Conservation (phyloP, 2,797 vertebrate genomes). For the Anas capensis region DNA sequence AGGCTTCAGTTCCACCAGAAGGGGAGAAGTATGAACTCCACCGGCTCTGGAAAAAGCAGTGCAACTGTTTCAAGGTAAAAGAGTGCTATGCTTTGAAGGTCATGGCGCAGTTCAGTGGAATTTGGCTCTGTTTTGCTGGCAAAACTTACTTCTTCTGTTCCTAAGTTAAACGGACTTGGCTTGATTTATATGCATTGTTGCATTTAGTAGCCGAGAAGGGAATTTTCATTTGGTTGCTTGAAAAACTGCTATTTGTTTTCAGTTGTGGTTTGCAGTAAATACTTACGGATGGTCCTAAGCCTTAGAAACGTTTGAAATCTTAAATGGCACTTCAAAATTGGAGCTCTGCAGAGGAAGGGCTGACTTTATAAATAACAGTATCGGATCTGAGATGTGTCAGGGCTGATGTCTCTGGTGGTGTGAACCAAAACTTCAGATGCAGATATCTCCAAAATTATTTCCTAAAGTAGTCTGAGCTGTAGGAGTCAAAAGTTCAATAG, state of each 20-base stretch:
- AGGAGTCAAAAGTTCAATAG: neutral
- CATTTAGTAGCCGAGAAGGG: neutral
- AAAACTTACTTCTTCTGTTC: neutral
- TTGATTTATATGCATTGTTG: conserved; percentile 20
- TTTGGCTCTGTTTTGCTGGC: neutral
- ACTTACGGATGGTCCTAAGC: neutral
- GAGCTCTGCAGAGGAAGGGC: neutral
- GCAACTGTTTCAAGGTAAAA: conserved; percentile 92
- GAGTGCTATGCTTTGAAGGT: neutral
- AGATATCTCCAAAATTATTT: neutral
- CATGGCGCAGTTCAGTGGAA: neutral
- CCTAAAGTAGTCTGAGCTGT: neutral
- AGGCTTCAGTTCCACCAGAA: conserved; percentile 92
- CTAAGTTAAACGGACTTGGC: neutral
- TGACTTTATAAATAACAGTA: neutral
- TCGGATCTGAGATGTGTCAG: neutral
- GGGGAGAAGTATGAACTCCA: conserved; percentile 96
- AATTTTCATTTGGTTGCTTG: conserved; percentile 28
- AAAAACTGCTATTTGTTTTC: conserved; percentile 16
- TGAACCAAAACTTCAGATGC: neutral
- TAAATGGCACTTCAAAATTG: neutral
- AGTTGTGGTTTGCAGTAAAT: conserved; percentile 30
- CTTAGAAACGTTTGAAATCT: neutral
- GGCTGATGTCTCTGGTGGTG: neutral
- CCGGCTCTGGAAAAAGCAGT: conserved; percentile 96